Base-by-base conservation (phyloP, 2,113 vertebrate species). In the Hippocampus guttulatus region DNA sequence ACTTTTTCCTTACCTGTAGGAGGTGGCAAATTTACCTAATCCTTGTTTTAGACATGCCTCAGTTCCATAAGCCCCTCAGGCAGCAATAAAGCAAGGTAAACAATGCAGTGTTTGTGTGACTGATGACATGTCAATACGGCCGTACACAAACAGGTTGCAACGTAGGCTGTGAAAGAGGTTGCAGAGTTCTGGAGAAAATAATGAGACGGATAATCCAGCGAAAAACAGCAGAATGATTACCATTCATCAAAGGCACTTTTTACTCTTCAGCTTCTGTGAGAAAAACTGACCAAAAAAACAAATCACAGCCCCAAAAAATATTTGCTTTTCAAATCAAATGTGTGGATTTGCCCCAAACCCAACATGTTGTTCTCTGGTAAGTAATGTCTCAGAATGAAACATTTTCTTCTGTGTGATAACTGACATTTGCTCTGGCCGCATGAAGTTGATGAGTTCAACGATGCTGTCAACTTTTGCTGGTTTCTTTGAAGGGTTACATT, bases 51-150 rank as follows among this genome's bases (percentile, higher is more conserved):
- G 45, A 43, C n/a, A 30, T 75, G 68, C 49, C 67, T 68, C 66
- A 8, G 47, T 69, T 66, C 41, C 75, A 14, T 5, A 55, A 55
- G 1, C 12, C 68, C 60, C 71, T 60, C 1, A 33, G 10, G 62
- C 66, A 74, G 78, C 67, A 78, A 85, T 84, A 76, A 84, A 83
- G 73, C 55, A 74, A 71, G 49, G 79, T 84, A 84, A 88, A 83
- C 75, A 86, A 43, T 15, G 5, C 25, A 15, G 49, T 55, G 69
- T 45, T 47, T 21, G 70, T 23, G 67, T 58, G 76, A 67, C 65
- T 80, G 60, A 80, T 66, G 75, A 73, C 27, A 54, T 62, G 67
- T 64, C 74, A 64, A 70, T 54, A 67, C 15, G 3, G 25, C 41
- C 54, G 5, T 10, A 73, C 30, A 33, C 73, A 64, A n/a, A 80